Conservation (phyloP, 2,113 vertebrate species). For the Vicugna pacos region DNA sequence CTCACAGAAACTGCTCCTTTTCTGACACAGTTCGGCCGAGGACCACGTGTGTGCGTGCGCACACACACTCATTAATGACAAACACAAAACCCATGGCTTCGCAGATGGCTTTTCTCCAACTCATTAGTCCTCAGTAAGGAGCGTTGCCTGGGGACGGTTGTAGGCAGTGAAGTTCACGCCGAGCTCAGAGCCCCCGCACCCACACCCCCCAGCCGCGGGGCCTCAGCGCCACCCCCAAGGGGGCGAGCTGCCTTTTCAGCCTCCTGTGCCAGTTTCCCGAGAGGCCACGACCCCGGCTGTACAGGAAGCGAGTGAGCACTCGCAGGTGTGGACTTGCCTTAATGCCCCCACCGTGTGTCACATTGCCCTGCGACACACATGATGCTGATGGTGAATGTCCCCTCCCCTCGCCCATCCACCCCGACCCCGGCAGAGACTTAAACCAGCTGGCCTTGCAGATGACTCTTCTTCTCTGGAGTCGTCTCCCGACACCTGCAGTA, state of each 20-base stretch:
- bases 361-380: no score
- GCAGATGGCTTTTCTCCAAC: constrained; percentile 75
- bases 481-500: background rate
- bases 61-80: background rate
- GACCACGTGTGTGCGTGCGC: background rate
- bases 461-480: constrained; percentile 69
- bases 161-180: constrained; percentile 54
- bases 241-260: constrained; percentile 64
- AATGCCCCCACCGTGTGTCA: constrained; percentile 58
- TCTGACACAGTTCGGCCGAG: constrained; percentile 24
- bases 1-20: constrained; percentile 45
- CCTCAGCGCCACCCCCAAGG: constrained; percentile 42
- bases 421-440: constrained; percentile 32
- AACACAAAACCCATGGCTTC: constrained; percentile 35
- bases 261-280: constrained; percentile 61
- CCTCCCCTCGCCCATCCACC: background rate
- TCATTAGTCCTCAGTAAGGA: constrained; percentile 73
- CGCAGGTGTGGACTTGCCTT: background rate
- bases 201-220: constrained; percentile 28
- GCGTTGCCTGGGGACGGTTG: background rate
- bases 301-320: constrained; percentile 23
- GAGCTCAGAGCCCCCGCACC: constrained; percentile 31
- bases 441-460: constrained; percentile 53
- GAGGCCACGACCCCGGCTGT: background rate
- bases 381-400: background rate